phyloP scores from a whole-genome alignment of 1,140 invertebrate species.

The Brachionus asplanchnoidis region DNA sequence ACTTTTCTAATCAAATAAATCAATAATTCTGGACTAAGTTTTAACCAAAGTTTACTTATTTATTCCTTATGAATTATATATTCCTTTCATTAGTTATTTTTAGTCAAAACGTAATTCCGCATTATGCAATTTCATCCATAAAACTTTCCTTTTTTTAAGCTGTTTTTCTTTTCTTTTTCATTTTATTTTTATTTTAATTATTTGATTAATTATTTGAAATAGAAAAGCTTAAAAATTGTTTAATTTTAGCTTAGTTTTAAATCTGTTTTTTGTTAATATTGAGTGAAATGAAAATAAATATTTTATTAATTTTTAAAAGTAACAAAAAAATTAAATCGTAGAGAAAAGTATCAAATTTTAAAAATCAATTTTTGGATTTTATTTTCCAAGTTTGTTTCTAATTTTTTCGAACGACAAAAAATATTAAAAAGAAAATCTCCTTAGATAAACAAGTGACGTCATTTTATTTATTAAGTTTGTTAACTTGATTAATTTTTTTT shows the following conservation, averaged over 20 bases:
- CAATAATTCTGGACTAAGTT: neutral
- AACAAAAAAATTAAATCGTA: no score
- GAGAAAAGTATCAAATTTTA: no score
- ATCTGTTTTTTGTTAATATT: neutral
- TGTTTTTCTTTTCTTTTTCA: neutral
- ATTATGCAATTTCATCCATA: neutral
- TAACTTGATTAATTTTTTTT: no score
- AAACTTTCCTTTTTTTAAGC: neutral
- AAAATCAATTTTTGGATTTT: no score
- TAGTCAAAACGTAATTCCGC: neutral
- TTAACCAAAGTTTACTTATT: neutral
- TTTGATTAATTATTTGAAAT: neutral
- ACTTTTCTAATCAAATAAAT: neutral
- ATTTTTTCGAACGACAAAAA: no score
- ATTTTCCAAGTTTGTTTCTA: no score
- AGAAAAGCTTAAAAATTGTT: neutral
- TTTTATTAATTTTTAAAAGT: no score
- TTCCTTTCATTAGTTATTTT: neutral
- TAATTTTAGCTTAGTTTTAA: neutral
- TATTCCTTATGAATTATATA: neutral
- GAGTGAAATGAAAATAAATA: no score
- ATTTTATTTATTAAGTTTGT: no score
- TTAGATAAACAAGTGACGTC: no score
- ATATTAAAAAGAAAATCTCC: no score
- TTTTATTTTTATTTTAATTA: neutral